These are phyloP conservation scores for Epinotia ramella DNA, from an alignment of 2,888 invertebrate genomes.

Conservation along the genomic window DNA sequence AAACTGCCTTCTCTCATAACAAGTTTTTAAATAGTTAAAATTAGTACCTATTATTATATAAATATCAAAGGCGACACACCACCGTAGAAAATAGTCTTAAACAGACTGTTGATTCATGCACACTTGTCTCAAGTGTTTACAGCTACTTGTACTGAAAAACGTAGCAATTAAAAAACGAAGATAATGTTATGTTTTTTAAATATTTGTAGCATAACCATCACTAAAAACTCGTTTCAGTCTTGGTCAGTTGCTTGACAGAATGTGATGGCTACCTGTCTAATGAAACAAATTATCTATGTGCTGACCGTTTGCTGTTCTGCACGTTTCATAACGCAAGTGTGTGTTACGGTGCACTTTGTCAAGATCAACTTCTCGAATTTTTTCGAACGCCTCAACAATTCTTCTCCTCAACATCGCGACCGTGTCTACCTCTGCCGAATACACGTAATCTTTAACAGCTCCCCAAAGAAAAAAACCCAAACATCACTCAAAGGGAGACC, in stretches of 20 bases:
- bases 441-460: constrained; percentile 3
- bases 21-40: too few species aligned
- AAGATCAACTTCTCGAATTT: background rate
- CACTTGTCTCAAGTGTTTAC: too few species aligned
- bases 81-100: too few species aligned
- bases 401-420: background rate
- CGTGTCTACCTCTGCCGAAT: background rate
- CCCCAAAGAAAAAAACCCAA: constrained; percentile 7
- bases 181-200: background rate
- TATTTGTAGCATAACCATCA: background rate
- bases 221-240: too few species aligned
- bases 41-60: too few species aligned
- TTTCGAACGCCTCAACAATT: constrained; percentile 1
- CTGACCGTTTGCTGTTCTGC: background rate
- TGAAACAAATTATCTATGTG: background rate
- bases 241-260: background rate
- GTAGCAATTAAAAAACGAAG: background rate
- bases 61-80: too few species aligned
- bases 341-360: background rate
- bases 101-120: too few species aligned
- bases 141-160: too few species aligned
- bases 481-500: constrained; percentile 11
- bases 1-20: too few species aligned
- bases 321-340: background rate
- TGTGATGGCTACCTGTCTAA: background rate